Evolutionary conservation across 2,113 vertebrate species (phyloP).

Genomic region (Polypterus bichir): DNA sequence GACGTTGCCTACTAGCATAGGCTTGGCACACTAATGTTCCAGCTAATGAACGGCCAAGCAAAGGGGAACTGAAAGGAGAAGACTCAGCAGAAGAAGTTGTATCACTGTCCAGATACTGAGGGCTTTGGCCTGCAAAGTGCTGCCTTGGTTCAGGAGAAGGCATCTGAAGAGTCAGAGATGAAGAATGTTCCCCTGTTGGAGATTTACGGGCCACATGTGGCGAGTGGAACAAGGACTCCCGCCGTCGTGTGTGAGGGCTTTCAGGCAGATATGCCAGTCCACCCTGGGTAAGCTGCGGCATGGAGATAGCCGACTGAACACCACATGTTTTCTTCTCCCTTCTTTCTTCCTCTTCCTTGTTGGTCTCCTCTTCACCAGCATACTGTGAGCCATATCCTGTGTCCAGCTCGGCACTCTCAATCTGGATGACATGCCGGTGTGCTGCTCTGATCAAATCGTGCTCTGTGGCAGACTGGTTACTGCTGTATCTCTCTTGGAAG

Average conservation of each 20-base stretch:
- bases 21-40: neutral
- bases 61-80: constrained; percentile 29
- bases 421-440: accelerated
- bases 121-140: neutral
- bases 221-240: constrained; percentile 43
- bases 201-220: neutral
- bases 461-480: neutral
- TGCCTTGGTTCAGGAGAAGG: neutral
- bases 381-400: neutral
- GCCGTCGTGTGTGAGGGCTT: constrained; percentile 43
- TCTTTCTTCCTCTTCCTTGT: neutral
- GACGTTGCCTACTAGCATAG: neutral
- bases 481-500: accelerated
- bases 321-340: too few relatives aligned
- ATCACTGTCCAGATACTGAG: constrained; percentile 23
- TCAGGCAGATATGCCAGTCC: constrained; percentile 30
- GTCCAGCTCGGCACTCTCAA: neutral
- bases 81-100: constrained; percentile 32
- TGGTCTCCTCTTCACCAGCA: neutral
- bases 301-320: neutral
- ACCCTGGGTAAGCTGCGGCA: constrained; percentile 26
- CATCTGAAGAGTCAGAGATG: constrained; percentile 16
- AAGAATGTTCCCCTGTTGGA: neutral
- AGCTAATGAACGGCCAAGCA: neutral
- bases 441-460: neutral